Percentiles rank a stretch among this genome's conserved stretches.
These are phyloP conservation scores for Drosophila serrata DNA, from an alignment of 1,140 invertebrate species.

Conservation along the genomic window DNA sequence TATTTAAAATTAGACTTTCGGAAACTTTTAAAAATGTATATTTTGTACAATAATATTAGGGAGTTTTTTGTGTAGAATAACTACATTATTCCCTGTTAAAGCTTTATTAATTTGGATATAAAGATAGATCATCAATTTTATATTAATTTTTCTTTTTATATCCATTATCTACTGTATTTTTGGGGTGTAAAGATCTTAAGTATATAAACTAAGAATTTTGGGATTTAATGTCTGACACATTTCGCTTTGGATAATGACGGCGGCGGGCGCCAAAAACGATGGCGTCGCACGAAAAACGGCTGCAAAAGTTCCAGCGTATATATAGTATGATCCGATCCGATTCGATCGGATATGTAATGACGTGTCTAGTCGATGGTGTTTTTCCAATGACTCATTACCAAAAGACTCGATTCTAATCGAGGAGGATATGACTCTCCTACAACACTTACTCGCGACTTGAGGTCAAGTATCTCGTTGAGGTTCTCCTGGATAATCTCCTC, in stretches of 20 bases:
- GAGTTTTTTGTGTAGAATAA: neutral
- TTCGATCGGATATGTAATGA: constrained; percentile 8
- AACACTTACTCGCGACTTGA: constrained; percentile 69
- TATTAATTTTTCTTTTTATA: neutral
- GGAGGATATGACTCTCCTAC: neutral
- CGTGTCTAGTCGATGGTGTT: constrained; percentile 36
- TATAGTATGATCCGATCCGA: constrained; percentile 4
- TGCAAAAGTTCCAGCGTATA: constrained; percentile 25
- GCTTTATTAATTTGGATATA: neutral
- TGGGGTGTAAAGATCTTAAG: constrained; percentile 15
- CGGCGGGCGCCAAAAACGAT: constrained; percentile 49
- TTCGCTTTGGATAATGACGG: constrained; percentile 32
- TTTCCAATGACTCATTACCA: constrained; percentile 20
- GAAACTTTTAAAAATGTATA: neutral
- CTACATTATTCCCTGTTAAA: neutral
- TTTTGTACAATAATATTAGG: too few relatives aligned
- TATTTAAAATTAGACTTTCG: neutral
- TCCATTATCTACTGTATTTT: constrained; percentile 16
- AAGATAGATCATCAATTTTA: neutral
- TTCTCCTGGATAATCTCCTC: constrained; percentile 77
- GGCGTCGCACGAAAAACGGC: constrained; percentile 43
- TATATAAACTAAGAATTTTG: constrained; percentile 20
- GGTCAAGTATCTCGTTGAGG: constrained; percentile 69
- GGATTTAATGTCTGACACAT: constrained; percentile 38
- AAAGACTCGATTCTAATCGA: neutral